phyloP scores from a whole-genome alignment of 2,113 vertebrate species.

The Tupaia tana region DNA sequence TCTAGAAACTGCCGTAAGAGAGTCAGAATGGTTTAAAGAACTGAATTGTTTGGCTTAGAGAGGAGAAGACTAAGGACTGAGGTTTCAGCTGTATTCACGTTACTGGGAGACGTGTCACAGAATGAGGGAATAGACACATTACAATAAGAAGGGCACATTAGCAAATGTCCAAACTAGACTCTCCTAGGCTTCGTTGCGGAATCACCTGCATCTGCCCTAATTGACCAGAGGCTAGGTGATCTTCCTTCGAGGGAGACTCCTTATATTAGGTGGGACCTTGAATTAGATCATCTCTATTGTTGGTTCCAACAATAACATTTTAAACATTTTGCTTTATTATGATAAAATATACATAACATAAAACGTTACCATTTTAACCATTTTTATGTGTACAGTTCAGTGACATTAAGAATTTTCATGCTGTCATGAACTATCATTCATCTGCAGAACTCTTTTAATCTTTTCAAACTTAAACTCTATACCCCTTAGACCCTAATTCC shows the following conservation, averaged over 20 bases:
- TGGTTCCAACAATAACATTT: slow-evolving; percentile 32
- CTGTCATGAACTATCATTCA: not conserved
- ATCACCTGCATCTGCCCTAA: not conserved
- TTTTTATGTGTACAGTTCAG: not conserved
- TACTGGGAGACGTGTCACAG: slow-evolving; percentile 13
- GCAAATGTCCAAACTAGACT: not conserved
- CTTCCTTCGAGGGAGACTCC: not conserved
- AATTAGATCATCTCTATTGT: not conserved
- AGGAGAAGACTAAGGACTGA: not conserved
- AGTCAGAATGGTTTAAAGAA: not conserved
- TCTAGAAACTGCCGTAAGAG: not conserved
- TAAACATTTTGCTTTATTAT: not conserved
- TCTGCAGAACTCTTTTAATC: not conserved
- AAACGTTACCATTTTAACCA: not conserved
- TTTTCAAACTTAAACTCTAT: not conserved
- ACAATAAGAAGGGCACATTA: not conserved
- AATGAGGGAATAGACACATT: not conserved
- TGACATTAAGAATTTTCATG: not conserved
- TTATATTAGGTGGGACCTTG: not conserved
- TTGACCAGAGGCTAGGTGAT: not conserved
- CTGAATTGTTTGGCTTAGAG: not conserved
- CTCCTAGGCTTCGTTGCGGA: not conserved
- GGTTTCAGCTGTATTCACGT: not conserved
- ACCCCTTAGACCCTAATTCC: not conserved
- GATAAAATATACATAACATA: not conserved